These are phyloP conservation scores for Cryptoleucopteryx plumbea DNA, from an alignment of 2,113 vertebrate genomes.

Conservation along the genomic window DNA sequence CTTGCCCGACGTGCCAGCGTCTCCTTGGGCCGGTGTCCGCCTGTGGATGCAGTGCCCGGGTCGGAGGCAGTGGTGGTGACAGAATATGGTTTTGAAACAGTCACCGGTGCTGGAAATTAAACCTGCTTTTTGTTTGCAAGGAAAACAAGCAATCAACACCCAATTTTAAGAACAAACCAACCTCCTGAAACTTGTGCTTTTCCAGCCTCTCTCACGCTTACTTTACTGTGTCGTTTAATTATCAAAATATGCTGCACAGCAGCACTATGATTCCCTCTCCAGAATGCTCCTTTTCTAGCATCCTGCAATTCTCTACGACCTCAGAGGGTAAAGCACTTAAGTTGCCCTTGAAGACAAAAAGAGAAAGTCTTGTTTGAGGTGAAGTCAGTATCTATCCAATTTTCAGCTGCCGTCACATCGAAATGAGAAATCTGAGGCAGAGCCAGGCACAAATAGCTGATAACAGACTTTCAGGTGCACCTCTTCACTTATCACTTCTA, in stretches of 20 bases:
- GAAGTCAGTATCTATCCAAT: constrained; percentile 75
- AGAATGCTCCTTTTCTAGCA: background rate
- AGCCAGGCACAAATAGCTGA: constrained; percentile 71
- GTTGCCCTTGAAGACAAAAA: constrained; percentile 69
- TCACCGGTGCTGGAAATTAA: background rate
- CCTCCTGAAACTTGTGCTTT: background rate
- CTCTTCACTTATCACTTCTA: constrained; percentile 69
- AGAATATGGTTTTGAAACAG: background rate
- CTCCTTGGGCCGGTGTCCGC: background rate
- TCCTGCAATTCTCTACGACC: constrained; percentile 3
- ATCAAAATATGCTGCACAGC: background rate
- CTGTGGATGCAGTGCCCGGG: rapidly evolving
- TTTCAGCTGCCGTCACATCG: constrained; percentile 74
- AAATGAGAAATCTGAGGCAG: constrained; percentile 81
- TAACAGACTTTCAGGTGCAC: constrained; percentile 74
- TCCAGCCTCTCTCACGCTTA: background rate
- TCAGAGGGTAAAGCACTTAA: constrained; percentile 43
- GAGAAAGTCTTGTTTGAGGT: constrained; percentile 66
- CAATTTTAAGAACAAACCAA: background rate
- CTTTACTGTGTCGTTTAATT: background rate
- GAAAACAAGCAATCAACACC: background rate
- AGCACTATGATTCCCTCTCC: background rate
- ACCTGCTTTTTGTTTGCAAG: background rate
- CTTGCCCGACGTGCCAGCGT: background rate
- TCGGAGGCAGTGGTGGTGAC: background rate